Evolutionary conservation across 2,888 invertebrate genomes (phyloP).

Genomic region (Ditula angustiorana): DNA sequence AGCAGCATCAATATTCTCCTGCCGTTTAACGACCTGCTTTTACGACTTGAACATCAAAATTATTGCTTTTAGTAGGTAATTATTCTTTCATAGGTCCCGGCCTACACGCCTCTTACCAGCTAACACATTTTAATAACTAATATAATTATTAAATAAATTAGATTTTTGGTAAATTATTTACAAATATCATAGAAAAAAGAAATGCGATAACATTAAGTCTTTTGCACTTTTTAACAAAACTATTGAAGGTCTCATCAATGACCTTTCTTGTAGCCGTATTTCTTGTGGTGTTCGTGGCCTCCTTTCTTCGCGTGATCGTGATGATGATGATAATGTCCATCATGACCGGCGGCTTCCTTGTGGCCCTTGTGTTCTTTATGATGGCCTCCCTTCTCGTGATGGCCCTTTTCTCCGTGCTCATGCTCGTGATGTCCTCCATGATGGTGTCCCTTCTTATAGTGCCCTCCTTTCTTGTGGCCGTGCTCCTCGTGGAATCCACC

Average conservation of each 20-base stretch:
- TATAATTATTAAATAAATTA: slow-evolving; percentile 30
- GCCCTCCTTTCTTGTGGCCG: slow-evolving; percentile 92
- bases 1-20: slow-evolving; percentile 15
- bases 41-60: slow-evolving; percentile 17
- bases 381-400: slow-evolving; percentile 92
- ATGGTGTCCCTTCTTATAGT: slow-evolving; percentile 92
- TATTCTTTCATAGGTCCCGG: neutral
- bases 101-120: neutral
- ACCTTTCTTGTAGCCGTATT: slow-evolving; percentile 89
- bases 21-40: slow-evolving; percentile 10
- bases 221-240: slow-evolving; percentile 4
- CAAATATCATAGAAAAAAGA: slow-evolving; percentile 26
- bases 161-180: slow-evolving; percentile 31
- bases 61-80: slow-evolving; percentile 6
- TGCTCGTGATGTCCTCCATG: slow-evolving; percentile 91
- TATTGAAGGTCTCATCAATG: slow-evolving; percentile 53
- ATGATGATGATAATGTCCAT: slow-evolving; percentile 90
- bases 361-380: slow-evolving; percentile 92
- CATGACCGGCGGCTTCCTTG: slow-evolving; percentile 91
- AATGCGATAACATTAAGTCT: slow-evolving; percentile 12
- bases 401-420: slow-evolving; percentile 92
- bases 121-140: slow-evolving; percentile 18
- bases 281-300: slow-evolving; percentile 91
- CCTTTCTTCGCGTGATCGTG: slow-evolving; percentile 92
- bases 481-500: slow-evolving; percentile 92